A percentile compares a stretch with the other conserved stretches of the same genome.
These are phyloP conservation scores for Xenopus laevis DNA, from an alignment of 2,113 vertebrate species.

Conservation along the genomic window DNA sequence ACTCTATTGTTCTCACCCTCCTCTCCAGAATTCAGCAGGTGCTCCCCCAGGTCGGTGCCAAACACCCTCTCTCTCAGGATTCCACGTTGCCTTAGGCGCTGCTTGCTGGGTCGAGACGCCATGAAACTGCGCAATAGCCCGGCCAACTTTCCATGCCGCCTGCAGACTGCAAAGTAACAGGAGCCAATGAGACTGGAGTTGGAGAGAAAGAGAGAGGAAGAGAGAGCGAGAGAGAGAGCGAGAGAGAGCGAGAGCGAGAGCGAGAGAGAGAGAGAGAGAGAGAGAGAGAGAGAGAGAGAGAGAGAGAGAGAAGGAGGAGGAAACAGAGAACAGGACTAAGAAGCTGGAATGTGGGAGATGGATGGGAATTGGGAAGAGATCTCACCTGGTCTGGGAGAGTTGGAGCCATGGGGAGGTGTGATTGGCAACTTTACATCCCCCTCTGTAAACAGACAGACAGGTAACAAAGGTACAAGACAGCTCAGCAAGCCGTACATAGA, in stretches of 20 bases:
- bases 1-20: slow-evolving; percentile 57
- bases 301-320: no score
- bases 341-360: background rate
- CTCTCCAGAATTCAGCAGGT: slow-evolving; percentile 72
- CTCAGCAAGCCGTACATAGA: slow-evolving; percentile 25
- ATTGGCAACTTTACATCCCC: slow-evolving; percentile 43
- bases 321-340: background rate
- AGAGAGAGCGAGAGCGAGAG: no score
- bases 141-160: slow-evolving; percentile 72
- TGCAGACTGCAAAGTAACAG: slow-evolving; percentile 59
- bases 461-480: slow-evolving; percentile 38
- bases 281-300: background rate
- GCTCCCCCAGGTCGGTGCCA: slow-evolving; percentile 76
- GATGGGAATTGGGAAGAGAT: background rate
- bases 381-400: slow-evolving; percentile 41
- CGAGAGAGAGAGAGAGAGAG: no score
- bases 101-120: slow-evolving; percentile 73
- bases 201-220: background rate
- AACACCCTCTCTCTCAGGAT: slow-evolving; percentile 76
- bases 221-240: background rate
- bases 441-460: slow-evolving; percentile 45
- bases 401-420: slow-evolving; percentile 26
- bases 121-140: slow-evolving; percentile 75
- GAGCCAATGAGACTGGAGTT: slow-evolving; percentile 21
- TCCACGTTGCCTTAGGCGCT: slow-evolving; percentile 71